phyloP scores from a whole-genome alignment of 2,113 vertebrate genomes.

The Prionailurus viverrinus region DNA sequence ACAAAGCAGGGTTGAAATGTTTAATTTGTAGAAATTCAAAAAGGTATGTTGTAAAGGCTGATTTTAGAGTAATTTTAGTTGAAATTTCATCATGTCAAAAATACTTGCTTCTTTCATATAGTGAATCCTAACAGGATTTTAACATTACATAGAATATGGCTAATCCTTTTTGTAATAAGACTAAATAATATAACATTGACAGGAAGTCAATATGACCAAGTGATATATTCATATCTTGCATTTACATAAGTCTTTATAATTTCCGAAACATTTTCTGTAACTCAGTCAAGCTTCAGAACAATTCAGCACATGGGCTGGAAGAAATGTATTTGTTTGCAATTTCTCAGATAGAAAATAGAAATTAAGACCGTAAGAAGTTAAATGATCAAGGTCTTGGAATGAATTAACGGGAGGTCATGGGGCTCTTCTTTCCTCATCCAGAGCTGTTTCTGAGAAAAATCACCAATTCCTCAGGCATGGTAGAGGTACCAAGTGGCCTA shows the following conservation, averaged over 20 bases:
- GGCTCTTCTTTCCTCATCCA: background rate
- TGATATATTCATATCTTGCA: background rate
- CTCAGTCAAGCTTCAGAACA: background rate
- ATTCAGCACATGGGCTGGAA: background rate
- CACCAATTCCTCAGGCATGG: background rate
- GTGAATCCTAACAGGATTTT: background rate
- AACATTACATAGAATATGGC: background rate
- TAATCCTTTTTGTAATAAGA: background rate
- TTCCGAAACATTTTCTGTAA: background rate
- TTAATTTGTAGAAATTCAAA: background rate
- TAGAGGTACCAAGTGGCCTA: background rate
- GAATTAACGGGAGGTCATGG: background rate
- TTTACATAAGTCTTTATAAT: slow-evolving; percentile 31
- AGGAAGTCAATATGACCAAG: background rate
- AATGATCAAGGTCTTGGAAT: background rate
- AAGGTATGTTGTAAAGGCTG: background rate
- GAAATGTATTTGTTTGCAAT: background rate
- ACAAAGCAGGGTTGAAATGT: background rate
- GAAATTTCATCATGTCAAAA: slow-evolving; percentile 13
- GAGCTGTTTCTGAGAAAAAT: background rate
- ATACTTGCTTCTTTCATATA: background rate
- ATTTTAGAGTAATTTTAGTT: background rate
- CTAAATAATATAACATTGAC: background rate
- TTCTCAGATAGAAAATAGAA: slow-evolving; percentile 13
- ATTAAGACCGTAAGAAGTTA: slow-evolving; percentile 44